Base-by-base conservation (phyloP, 2,888 invertebrate species). In the Drosophila conformis region DNA sequence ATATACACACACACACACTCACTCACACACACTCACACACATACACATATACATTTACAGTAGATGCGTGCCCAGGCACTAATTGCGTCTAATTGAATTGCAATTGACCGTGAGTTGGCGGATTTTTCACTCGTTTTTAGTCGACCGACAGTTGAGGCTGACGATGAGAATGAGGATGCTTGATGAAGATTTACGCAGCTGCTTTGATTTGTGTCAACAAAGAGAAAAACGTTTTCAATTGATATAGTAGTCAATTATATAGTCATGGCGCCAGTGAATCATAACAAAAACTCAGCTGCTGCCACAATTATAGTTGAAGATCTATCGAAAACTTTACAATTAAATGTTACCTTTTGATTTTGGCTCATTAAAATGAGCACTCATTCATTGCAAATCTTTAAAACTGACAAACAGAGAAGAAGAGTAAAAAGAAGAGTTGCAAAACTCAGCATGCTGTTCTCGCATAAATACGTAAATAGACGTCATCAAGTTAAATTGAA, bases 51-150 rank as follows among this genome's bases (percentile, higher is more conserved):
- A 40, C 11, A 33, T 29, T 18, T 7, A 21, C 8, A 31, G 49
- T 68, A 58, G 69, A 69, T 59, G 69, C 76, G 69, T 69, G 89
- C 65, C 73, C 65, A 52, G 71, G 82, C 90, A 87, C 88, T 89
- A 90, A 87, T 90, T 87, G 87, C 83, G 69, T 85, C 90, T 90
- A 87, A 87, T 90, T 87, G 90, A 87, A 87, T 87, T 87, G 87
- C 90, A 87, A 87, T 87, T 87, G 87, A 87, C 87, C 87, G 86
- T 87, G 90, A 87, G 87, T 80, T 89, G 90, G 87, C 90, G 90
- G 80, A 89, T 87, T 90, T 89, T 76, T 78, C 85, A 86, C 60
- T 90, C 75, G 69, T 69, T 86, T 88, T 86, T 83, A 46, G 76
- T 86, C 86, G 70, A 56, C 61, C 49, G 40, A 35, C 60, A 18